Evolutionary conservation across 2,113 vertebrate species (phyloP).

Genomic region (Microcebus tavaratra): DNA sequence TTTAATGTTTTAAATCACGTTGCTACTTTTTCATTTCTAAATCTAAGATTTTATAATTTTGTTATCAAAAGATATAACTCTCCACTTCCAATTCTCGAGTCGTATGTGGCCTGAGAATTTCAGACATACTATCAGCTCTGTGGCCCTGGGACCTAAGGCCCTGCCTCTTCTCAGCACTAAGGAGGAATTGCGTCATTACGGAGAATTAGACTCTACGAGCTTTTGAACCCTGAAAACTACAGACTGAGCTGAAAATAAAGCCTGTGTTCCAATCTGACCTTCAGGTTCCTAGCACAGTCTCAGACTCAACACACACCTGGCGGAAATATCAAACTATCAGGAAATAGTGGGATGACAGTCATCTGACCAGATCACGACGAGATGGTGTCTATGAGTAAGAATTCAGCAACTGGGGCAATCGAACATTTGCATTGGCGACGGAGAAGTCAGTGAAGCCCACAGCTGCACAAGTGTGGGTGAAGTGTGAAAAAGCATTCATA

Average conservation of each 20-base stretch:
- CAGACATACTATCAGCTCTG: not conserved
- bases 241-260: not conserved
- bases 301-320: not conserved
- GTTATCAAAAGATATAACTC: not conserved
- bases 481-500: slow-evolving; percentile 52
- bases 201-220: not conserved
- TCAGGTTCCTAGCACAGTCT: not conserved
- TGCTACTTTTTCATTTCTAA: not conserved
- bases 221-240: not conserved
- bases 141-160: too few species aligned
- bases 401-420: slow-evolving; percentile 22
- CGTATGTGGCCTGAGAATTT: not conserved
- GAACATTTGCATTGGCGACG: slow-evolving; percentile 59
- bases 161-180: not conserved
- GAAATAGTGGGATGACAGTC: slow-evolving; percentile 57
- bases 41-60: not conserved
- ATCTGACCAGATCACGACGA: slow-evolving; percentile 24
- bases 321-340: slow-evolving; percentile 48
- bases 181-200: not conserved
- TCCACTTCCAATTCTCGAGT: not conserved
- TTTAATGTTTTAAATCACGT: not conserved
- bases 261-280: slow-evolving; percentile 19
- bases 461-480: slow-evolving; percentile 65
- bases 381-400: slow-evolving; percentile 46
- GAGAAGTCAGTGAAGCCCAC: slow-evolving; percentile 34